Evolutionary conservation across 2,888 invertebrate species (phyloP).

Genomic region (Minunthozetes semirufus): DNA sequence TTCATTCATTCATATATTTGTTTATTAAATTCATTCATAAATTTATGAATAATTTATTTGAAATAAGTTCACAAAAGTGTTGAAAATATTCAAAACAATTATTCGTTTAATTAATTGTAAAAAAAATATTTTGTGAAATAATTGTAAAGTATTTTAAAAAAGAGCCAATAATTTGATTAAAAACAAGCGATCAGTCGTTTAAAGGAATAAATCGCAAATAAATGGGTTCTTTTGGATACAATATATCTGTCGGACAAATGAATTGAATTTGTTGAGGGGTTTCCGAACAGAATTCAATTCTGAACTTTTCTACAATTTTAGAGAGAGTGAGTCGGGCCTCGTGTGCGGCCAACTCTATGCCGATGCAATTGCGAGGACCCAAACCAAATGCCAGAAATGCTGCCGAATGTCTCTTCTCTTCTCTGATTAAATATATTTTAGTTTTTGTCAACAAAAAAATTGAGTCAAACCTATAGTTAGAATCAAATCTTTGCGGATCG

Average conservation of each 20-base stretch:
- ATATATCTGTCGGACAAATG: constrained; percentile 2
- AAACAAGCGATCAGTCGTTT: too few relatives aligned
- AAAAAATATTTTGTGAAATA: too few relatives aligned
- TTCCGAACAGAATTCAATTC: constrained; percentile 37
- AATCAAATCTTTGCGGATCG: constrained; percentile 43
- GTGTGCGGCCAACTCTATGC: constrained; percentile 41
- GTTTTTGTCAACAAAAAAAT: neutral
- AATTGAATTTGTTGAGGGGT: constrained; percentile 37
- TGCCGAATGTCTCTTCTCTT: constrained; percentile 19
- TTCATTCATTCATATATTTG: too few relatives aligned
- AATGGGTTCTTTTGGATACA: constrained; percentile 40
- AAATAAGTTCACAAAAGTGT: too few relatives aligned
- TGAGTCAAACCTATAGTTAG: constrained; percentile 23
- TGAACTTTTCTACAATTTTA: constrained; percentile 38
- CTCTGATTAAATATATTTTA: neutral
- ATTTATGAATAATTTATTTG: too few relatives aligned
- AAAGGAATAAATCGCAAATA: constrained; percentile 32
- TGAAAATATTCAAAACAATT: too few relatives aligned
- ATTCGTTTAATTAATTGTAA: too few relatives aligned
- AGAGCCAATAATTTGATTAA: too few relatives aligned
- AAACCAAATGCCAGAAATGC: constrained; percentile 41
- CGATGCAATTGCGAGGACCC: constrained; percentile 42
- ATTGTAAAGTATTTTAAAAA: too few relatives aligned
- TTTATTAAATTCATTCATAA: too few relatives aligned
- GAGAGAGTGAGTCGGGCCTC: constrained; percentile 40